Base-by-base conservation (phyloP, 2,888 invertebrate genomes). In the Ryuthela nishihirai region DNA sequence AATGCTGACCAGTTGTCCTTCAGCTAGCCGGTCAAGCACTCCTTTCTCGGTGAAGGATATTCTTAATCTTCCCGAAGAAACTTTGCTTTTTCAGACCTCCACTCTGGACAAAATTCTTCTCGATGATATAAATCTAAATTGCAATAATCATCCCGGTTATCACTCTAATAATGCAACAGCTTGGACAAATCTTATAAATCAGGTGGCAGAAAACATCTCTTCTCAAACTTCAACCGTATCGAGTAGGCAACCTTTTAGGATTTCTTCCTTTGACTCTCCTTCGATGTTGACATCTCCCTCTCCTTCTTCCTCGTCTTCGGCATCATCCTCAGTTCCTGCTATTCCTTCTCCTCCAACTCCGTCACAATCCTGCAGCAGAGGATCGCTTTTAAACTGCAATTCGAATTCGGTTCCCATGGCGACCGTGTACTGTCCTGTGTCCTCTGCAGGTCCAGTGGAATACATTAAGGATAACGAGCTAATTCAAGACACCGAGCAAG, bases 31-130 rank as follows among this genome's bases (percentile, higher is more conserved):
- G 3, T 41, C 56, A 5, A 40, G 29, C 7, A 56, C 49, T 25
- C 32, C 50, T 10, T 56, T 56, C 23, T 56, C 56, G 2, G 56
- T 56, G 10, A 56, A 50, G 21, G 56, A 56, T 18, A 56, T 56
- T 9, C 38, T 56, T 10, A 54, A 43, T 32, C 24, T 48, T 9
- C 18, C 50, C 4, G 56, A 50, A 9, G 56, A 56, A 17, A 18
- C 47, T 6, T 41, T 38, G 20, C 39, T 50, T 21, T 23, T 54
- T 7, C 41, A 45, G 20, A 50, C 40, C 41, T 26, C 56, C 7
- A 20, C 40, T 12, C 21, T 56, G 7, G 50, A 56, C 34, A 56
- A 42, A n/a, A 56, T 56, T 36, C 12, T 56, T 7, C 15, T 50
- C 20, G 56, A 56, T 29, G 48, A 38, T 10, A 42, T 54, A 5